These are phyloP conservation scores for Chymomyza costata DNA, from an alignment of 1,140 invertebrate genomes.

Conservation along the genomic window DNA sequence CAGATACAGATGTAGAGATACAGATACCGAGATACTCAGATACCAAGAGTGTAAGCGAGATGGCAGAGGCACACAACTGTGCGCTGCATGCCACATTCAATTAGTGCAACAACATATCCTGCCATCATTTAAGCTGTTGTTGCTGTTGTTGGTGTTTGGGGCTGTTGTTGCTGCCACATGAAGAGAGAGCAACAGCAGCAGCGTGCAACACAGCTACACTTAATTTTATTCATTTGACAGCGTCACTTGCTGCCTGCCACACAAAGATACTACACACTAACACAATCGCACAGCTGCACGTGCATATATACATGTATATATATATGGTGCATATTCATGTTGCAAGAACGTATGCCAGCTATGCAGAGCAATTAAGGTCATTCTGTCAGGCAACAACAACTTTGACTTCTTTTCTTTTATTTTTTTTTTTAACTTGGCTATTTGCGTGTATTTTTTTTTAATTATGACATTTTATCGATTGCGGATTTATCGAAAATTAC, in stretches of 20 bases:
- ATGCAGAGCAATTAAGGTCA: constrained; percentile 69
- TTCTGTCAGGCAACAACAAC: constrained; percentile 29
- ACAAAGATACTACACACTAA: constrained; percentile 13
- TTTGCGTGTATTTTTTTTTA: constrained; percentile 48
- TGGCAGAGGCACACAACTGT: constrained; percentile 15
- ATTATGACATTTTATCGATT: constrained; percentile 71
- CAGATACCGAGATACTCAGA: constrained; percentile 12
- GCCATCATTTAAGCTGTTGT: constrained; percentile 52
- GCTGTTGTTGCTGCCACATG: constrained; percentile 5
- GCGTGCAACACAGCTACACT: constrained; percentile 49
- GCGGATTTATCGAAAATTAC: constrained; percentile 58
- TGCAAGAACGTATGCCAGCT: constrained; percentile 61
- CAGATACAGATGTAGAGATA: constrained; percentile 27
- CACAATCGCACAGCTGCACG: constrained; percentile 2
- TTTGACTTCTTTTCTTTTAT: neutral
- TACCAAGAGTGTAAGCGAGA: constrained; percentile 19
- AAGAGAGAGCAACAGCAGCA: constrained; percentile 25
- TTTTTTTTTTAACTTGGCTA: neutral
- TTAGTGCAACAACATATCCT: constrained; percentile 73
- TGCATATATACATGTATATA: too few relatives aligned
- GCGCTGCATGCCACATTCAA: constrained; percentile 68
- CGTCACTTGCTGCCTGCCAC: constrained; percentile 36
- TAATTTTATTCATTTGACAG: constrained; percentile 73
- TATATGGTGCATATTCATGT: constrained; percentile 4
- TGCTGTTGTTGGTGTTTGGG: constrained; percentile 30